Evolutionary conservation across 2,797 vertebrate genomes (phyloP), one percentile per base, ranked within the genome.

Genomic region (Cryptoblepharus egeriae): DNA sequence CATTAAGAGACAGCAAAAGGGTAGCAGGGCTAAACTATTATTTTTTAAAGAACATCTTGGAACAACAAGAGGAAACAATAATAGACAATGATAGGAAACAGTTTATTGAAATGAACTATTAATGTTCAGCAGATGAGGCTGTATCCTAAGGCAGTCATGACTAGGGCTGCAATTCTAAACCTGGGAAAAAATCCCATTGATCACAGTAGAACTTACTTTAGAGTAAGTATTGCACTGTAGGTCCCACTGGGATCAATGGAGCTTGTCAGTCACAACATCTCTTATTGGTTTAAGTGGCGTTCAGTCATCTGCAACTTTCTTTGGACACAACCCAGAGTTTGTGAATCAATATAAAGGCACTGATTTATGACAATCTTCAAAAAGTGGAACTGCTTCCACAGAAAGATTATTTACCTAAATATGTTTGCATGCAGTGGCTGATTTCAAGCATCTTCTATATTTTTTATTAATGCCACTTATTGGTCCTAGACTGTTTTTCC

Each of bases 21-120:
- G 45, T 64, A 71, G 42, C 42, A 9, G 15, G 57, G 15, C 35
- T 32, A 67, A 55, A 68, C n/a, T 45, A 6, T 74, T 63, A 15
- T 24, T 49, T 49, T 49, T 49, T 49, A 49, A 49, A 49, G 12
- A 30, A 30, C 52, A 15, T 28, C 58, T 26, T 16, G 15, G 10
- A 15, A 22, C 30, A 39, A 65, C 57, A 65, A 65, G 73, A 70
- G 39, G 65, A 49, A 32, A 70, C 74, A 49, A 49, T 28, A 58
- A 60, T 20, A 65, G 67, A 55, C 73, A 84, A 39, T 49, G 77
- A 70, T 68, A 74, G 82, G 67, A 79, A 68, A 74, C 64, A 67
- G 52, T 79, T 79, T 79, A 74, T 74, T 57, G 42, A 72, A 68
- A 77, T 77, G 58, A 64, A 77, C 74, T 70, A 70, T 22, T 69